Conservation (phyloP, 1,140 invertebrate species). For the Phymorhynchus buccinoides region DNA sequence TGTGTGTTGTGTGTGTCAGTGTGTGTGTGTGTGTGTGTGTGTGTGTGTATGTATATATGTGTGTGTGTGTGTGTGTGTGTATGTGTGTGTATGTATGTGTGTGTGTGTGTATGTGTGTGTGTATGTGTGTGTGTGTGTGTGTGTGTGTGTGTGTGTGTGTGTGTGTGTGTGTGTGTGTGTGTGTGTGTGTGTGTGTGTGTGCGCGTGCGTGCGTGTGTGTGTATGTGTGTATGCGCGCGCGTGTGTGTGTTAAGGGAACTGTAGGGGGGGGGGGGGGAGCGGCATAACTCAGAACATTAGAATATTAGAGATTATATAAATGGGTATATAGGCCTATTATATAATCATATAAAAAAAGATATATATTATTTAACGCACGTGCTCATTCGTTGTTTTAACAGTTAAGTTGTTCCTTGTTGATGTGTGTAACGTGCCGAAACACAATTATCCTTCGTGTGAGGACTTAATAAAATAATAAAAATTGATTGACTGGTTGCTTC, state of each 20-base stretch:
- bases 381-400: background rate
- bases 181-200: constrained; percentile 22
- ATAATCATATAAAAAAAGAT: background rate
- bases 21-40: background rate
- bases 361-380: background rate
- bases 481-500: too few relatives aligned
- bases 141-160: background rate
- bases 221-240: background rate
- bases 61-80: constrained; percentile 11
- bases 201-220: background rate
- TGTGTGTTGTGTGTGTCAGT: background rate
- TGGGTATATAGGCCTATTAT: background rate
- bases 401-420: too few relatives aligned
- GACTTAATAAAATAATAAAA: background rate
- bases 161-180: constrained; percentile 29
- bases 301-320: background rate
- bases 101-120: constrained; percentile 5
- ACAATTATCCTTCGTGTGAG: too few relatives aligned
- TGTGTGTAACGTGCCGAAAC: too few relatives aligned
- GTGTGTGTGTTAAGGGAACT: background rate
- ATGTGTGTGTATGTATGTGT: background rate
- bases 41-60: background rate
- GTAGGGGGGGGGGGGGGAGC: too few relatives aligned
- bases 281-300: too few relatives aligned
- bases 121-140: background rate